phyloP scores from a whole-genome alignment of 2,113 vertebrate genomes.

The Garra rufa region DNA sequence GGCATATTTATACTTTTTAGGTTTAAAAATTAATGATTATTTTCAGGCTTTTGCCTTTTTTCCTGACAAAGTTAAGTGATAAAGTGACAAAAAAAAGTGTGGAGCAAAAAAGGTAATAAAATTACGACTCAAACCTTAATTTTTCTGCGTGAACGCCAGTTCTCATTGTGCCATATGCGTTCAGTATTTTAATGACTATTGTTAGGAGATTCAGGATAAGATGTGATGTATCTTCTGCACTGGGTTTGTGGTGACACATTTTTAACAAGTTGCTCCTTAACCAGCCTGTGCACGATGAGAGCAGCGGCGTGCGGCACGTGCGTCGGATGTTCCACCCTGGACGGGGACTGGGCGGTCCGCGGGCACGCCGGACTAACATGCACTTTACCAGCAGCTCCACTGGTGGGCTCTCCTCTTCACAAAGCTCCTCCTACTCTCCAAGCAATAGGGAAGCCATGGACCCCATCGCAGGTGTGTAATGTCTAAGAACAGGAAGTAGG shows the following conservation, averaged over 20 bases:
- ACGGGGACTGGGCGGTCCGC: constrained; percentile 92
- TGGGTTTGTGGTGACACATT: not conserved
- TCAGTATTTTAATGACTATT: not conserved
- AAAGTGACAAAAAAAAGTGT: not conserved
- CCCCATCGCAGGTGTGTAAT: constrained; percentile 95
- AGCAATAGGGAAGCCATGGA: constrained; percentile 99
- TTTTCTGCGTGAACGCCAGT: not conserved
- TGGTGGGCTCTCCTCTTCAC: constrained; percentile 94
- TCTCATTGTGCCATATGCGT: too few relatives aligned
- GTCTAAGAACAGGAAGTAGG: not conserved
- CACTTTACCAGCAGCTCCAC: constrained; percentile 99
- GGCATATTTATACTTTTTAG: too few relatives aligned
- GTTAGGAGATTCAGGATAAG: not conserved
- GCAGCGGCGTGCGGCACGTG: constrained; percentile 97
- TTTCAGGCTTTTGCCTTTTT: too few relatives aligned
- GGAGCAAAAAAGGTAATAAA: not conserved
- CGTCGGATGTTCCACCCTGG: constrained; percentile 99
- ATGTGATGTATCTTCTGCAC: not conserved
- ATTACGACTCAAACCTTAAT: not conserved
- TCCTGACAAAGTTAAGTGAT: not conserved
- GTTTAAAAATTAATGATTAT: too few relatives aligned
- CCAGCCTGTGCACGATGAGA: constrained; percentile 85
- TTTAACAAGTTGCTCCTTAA: constrained; percentile 79
- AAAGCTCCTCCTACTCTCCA: constrained; percentile 98
- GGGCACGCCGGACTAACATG: constrained; percentile 98